Base-by-base conservation (phyloP, 2,113 vertebrate species). In the Propithecus coquereli region DNA sequence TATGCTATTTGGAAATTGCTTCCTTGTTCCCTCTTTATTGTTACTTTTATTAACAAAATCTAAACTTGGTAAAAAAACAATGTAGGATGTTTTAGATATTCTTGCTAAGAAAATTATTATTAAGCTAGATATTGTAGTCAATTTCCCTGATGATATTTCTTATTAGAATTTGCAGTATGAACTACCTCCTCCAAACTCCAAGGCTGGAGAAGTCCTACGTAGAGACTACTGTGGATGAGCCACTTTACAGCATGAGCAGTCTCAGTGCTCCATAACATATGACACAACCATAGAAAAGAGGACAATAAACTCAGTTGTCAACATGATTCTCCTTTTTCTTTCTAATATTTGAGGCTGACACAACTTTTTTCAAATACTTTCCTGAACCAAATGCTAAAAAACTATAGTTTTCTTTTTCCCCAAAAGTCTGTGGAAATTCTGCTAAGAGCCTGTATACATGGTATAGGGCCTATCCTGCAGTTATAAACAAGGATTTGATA, bases 61-160 rank as follows among this genome's bases (percentile, higher is more conserved):
- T 65, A 70, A 86, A 66, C 23, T n/a, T 94, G 4, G 6, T 85
- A 94, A 86, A 97, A 97, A 77, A 66, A 32, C 25, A 47, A 32
- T 54, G 7, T 76, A 27, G 25, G 7, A 34, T 77, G 23, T 45
- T 90, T 90, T 86, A 30, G 18, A 71, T 95, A 73, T 12, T 92
- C 2, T 61, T 79, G 37, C 23, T 90, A 52, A 77, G 40, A 61
- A 95, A 94, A 89, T 76, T 61, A 81, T 52, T 50, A 47, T 70
- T 25, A 87, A 8, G 63, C 16, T 65, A 18, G 37, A 66, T 4
- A 30, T n/a, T 73, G 11, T 9, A 32, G n/a, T 90, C 25, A 89
- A 45, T 94, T 82, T 82, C 8, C 54, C 25, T 65, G 47, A 30
- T 73, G 34, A 71, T 23, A 47, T 82, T 86, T 81, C 50, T 85